Evolutionary conservation across 2,888 invertebrate genomes (phyloP), one percentile per base, ranked within the genome.

Genomic region (Noctuana brunneofusca): DNA sequence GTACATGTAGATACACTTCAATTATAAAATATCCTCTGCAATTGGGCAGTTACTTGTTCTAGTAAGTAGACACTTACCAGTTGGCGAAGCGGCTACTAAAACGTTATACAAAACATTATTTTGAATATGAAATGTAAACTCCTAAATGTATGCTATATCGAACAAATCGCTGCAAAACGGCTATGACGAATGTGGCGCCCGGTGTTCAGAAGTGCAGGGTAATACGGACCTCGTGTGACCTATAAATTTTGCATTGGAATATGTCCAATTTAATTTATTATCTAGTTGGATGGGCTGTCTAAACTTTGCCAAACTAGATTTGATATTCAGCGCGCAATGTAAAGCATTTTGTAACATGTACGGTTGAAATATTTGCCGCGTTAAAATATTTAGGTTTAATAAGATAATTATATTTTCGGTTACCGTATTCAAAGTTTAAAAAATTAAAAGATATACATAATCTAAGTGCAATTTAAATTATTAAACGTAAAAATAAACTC

Each of bases 221-320:
- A 54, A 54, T 60, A 30, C 41, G 49, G 5, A 55, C 41, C 62
- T 50, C 55, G 56, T 56, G 56, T 48, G 60, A 55, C 56, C 50
- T 55, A 63, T 67, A 68, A 64, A 65, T 66, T 63, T 64, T 65
- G 63, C 65, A 65, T 67, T 67, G 67, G 68, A 65, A 58, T 67
- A 56, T 50, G 66, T 68, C 67, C 67, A 67, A 67, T 67, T 65
- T 65, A 60, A 67, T 65, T 58, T 68, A 66, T 68, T 64, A 63
- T 64, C 65, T 66, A 66, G 55, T 60, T 60, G 48, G 64, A 66
- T 68, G 50, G 50, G 43, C 38, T 56, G 56, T 56, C 63, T 48
- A 56, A 50, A 56, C 56, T 63, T 56, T 50, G 63, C 30, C 48
- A 46, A 48, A 54, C 43, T 24, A 14, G 22, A 60, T 52, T 59